phyloP scores from a whole-genome alignment of 2,797 vertebrate genomes.

The Brachyrhaphis roseni region DNA sequence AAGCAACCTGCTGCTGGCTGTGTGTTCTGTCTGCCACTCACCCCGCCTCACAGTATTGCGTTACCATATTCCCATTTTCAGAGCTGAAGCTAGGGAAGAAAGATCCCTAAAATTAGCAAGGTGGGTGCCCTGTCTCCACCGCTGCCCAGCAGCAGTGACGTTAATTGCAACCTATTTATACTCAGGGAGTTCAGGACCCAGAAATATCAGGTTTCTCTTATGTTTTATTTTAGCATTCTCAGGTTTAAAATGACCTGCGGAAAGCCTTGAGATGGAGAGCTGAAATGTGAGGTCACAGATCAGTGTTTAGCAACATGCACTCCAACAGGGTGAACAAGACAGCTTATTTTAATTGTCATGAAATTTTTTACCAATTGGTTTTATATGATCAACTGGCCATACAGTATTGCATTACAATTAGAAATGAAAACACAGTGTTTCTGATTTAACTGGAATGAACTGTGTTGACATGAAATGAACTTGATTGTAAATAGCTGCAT shows the following conservation, averaged over 20 bases:
- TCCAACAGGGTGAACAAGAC: background rate
- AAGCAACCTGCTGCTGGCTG: constrained; percentile 41
- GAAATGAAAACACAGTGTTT: background rate
- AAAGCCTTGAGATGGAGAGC: constrained; percentile 31
- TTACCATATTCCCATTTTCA: constrained; percentile 73
- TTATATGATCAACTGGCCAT: background rate
- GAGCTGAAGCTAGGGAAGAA: constrained; percentile 62
- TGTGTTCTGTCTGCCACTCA: constrained; percentile 36
- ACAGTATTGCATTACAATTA: background rate
- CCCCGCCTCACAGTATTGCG: constrained; percentile 53
- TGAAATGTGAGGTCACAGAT: constrained; percentile 21
- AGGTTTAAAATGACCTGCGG: constrained; percentile 33
- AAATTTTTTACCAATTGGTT: background rate
- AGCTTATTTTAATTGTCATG: background rate
- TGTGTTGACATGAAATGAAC: background rate
- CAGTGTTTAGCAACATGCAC: constrained; percentile 15
- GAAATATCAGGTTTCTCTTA: constrained; percentile 80
- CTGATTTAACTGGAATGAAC: background rate
- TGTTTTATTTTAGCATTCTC: constrained; percentile 57
- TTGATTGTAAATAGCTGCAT: background rate
- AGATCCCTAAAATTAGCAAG: constrained; percentile 79
- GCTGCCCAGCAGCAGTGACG: constrained; percentile 73
- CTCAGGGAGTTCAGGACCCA: constrained; percentile 59
- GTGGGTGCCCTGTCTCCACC: constrained; percentile 73
- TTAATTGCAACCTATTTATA: constrained; percentile 82